These are phyloP conservation scores for Delichon dasypus DNA, from an alignment of 2,797 vertebrate genomes.

Conservation along the genomic window DNA sequence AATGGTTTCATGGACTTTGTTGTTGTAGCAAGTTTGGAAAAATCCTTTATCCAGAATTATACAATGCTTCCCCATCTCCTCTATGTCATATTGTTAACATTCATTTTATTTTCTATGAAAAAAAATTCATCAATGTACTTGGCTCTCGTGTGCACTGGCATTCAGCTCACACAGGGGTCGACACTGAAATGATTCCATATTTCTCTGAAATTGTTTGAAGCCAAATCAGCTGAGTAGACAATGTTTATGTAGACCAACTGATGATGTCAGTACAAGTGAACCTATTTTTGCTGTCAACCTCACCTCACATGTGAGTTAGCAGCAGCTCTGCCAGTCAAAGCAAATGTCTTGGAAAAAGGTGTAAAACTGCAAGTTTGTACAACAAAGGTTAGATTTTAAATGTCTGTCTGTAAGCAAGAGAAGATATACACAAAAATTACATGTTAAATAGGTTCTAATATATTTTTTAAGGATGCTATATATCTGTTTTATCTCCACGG, in stretches of 20 bases:
- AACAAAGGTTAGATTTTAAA: neutral
- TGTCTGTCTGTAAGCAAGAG: neutral
- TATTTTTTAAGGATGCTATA: neutral
- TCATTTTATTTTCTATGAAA: neutral
- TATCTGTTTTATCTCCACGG: neutral
- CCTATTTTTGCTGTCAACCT: neutral
- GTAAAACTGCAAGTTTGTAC: neutral
- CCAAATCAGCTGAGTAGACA: neutral
- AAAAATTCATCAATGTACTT: neutral
- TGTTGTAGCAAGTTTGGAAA: neutral
- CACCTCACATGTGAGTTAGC: neutral
- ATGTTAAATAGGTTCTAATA: neutral
- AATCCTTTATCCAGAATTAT: neutral
- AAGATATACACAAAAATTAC: neutral
- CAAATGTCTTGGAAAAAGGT: neutral
- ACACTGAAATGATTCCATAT: neutral
- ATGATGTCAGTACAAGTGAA: neutral
- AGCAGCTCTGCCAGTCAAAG: neutral
- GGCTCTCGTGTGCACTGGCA: neutral
- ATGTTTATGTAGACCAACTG: neutral
- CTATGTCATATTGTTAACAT: neutral
- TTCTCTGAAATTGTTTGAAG: neutral
- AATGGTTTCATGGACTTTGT: neutral
- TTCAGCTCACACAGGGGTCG: neutral
- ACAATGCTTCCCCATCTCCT: neutral